A percentile compares a stretch with the other conserved stretches of the same genome.
Evolutionary conservation across 2,113 vertebrate species (phyloP).

Genomic region (Pangasianodon gigas): DNA sequence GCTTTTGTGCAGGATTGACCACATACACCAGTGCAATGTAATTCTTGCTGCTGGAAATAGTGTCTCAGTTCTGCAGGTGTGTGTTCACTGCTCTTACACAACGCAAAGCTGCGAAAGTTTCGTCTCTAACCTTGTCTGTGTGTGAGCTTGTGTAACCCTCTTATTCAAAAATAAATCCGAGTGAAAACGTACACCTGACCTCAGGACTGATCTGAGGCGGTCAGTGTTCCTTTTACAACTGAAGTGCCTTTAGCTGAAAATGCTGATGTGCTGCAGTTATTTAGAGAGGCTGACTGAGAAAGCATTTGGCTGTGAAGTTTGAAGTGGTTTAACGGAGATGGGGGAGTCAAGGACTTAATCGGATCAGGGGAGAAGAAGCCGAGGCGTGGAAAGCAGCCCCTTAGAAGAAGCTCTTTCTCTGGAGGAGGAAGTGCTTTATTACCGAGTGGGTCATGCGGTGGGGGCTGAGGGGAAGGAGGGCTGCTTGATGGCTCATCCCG

Average conservation of each 20-base stretch:
- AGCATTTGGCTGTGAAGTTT: conserved; percentile 33
- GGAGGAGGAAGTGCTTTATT: conserved; percentile 47
- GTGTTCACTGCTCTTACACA: neutral
- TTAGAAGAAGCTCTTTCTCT: conserved; percentile 39
- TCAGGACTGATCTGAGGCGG: neutral
- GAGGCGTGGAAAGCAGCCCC: conserved; percentile 20
- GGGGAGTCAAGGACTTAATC: conserved; percentile 34
- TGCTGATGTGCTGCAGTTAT: conserved; percentile 21
- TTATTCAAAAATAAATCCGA: conserved; percentile 17
- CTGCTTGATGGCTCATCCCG: neutral
- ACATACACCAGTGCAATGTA: neutral
- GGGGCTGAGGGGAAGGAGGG: neutral
- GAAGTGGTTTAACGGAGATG: conserved; percentile 30
- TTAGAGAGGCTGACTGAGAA: conserved; percentile 26
- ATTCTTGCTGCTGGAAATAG: neutral
- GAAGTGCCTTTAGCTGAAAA: conserved; percentile 2
- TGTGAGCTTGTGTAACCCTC: neutral
- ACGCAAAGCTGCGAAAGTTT: neutral
- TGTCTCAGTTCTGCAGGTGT: neutral
- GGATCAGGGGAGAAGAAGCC: conserved; percentile 37
- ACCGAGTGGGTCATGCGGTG: neutral
- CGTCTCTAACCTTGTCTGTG: neutral
- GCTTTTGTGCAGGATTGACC: neutral
- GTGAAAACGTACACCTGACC: conserved; percentile 10
- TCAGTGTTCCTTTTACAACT: neutral